A percentile compares a stretch with the other conserved stretches of the same genome.
Conservation (phyloP, 2,888 invertebrate species). For the Melitaea athalia region DNA sequence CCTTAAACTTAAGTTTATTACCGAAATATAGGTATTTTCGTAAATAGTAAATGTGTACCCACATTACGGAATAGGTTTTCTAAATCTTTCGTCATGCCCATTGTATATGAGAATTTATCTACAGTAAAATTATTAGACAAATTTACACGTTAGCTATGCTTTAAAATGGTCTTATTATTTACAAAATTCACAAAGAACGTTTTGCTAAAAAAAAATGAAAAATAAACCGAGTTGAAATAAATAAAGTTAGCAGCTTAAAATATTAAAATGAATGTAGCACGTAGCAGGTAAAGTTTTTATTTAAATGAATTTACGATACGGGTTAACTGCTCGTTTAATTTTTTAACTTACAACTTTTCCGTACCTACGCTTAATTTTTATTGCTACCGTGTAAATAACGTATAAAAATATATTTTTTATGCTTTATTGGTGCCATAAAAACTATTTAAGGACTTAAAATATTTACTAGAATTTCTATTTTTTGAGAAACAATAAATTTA, state of each 20-base stretch:
- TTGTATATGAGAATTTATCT: no score
- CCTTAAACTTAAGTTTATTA: no score
- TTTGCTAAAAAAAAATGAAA: background rate
- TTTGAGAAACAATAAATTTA: no score
- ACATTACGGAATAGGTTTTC: no score
- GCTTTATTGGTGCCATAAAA: background rate
- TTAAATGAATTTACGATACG: constrained; percentile 7
- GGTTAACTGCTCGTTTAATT: constrained; percentile 4
- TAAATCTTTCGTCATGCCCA: no score
- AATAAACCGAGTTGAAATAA: constrained; percentile 5
- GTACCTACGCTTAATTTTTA: background rate
- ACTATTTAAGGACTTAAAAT: background rate
- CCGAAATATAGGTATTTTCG: no score
- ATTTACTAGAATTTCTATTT: background rate
- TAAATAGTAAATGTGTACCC: no score
- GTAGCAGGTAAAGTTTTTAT: constrained; percentile 2
- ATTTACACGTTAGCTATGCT: no score
- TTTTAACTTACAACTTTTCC: constrained; percentile 5
- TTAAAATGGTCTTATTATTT: background rate
- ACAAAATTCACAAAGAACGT: background rate
- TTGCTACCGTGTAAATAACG: background rate
- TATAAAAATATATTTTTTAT: background rate
- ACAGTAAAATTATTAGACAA: no score
- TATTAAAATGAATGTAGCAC: constrained; percentile 2
- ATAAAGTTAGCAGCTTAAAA: constrained; percentile 1